These are phyloP conservation scores for Ceyx margarethae DNA, from an alignment of 2,113 vertebrate genomes.

Conservation along the genomic window DNA sequence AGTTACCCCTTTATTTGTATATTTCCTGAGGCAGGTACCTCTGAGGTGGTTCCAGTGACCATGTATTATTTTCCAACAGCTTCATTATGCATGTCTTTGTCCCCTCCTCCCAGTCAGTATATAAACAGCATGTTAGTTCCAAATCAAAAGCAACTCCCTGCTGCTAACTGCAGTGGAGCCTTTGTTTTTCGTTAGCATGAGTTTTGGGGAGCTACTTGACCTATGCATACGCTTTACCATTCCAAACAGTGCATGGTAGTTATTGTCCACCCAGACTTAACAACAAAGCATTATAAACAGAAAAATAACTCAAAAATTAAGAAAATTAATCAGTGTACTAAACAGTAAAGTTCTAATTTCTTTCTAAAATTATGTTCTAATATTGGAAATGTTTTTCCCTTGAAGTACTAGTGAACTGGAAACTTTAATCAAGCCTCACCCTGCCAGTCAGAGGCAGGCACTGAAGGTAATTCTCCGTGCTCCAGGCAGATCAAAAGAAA, in stretches of 20 bases:
- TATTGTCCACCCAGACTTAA: background rate
- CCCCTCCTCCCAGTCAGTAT: background rate
- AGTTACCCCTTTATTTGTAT: background rate
- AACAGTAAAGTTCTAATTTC: background rate
- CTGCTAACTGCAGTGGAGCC: background rate
- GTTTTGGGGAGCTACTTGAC: constrained; percentile 42
- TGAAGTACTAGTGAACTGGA: background rate
- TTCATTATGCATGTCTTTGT: background rate
- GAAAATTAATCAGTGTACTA: background rate
- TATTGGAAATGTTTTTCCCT: background rate
- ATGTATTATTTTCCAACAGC: background rate
- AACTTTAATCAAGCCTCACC: background rate
- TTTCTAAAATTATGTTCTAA: background rate
- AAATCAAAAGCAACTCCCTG: constrained; percentile 29
- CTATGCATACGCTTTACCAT: background rate
- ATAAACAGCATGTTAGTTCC: background rate
- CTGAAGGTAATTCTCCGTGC: constrained; percentile 1
- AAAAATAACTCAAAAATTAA: background rate
- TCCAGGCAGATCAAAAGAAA: constrained; percentile 32
- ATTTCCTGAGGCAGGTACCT: background rate
- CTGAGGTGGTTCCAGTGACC: background rate
- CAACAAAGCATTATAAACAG: background rate
- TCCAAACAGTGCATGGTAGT: background rate
- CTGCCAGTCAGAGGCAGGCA: background rate
- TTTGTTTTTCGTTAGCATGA: constrained; percentile 7